Evolutionary conservation across 1,140 invertebrate species (phyloP).

Genomic region (Cephus cinctus): DNA sequence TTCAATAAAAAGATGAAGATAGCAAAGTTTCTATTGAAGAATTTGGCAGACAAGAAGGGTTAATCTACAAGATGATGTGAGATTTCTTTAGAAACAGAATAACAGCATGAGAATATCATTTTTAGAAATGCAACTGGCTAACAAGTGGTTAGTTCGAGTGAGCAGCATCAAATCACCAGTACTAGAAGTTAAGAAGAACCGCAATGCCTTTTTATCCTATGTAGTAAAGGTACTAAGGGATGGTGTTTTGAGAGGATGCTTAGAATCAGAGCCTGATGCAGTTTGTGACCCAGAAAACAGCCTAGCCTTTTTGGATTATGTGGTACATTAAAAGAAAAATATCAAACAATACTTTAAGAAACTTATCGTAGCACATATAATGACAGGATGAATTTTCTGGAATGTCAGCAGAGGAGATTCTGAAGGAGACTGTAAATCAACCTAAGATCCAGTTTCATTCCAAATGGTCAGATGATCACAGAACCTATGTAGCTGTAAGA

Average conservation of each 20-base stretch:
- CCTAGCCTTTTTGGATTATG: constrained; percentile 12
- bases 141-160: constrained; percentile 47
- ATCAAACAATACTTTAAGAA: constrained; percentile 13
- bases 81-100: not conserved
- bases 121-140: constrained; percentile 45
- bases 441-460: constrained; percentile 33
- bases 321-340: constrained; percentile 6
- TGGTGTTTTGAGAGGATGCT: constrained; percentile 17
- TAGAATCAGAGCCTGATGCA: constrained; percentile 11
- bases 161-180: constrained; percentile 40
- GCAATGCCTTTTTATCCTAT: constrained; percentile 55
- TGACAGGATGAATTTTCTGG: constrained; percentile 20
- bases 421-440: constrained; percentile 16
- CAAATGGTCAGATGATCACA: constrained; percentile 51
- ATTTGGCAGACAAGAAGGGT: constrained; percentile 35
- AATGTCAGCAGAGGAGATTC: constrained; percentile 5
- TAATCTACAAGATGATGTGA: constrained; percentile 15
- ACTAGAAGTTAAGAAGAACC: constrained; percentile 49
- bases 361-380: constrained; percentile 28
- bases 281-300: constrained; percentile 17
- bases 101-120: constrained; percentile 1
- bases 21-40: constrained; percentile 38
- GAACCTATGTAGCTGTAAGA: constrained; percentile 54
- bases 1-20: constrained; percentile 42
- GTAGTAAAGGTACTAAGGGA: constrained; percentile 49